Evolutionary conservation across 2,888 invertebrate genomes (phyloP), one percentile per base, ranked within the genome.

Genomic region (Pterostichus niger): DNA sequence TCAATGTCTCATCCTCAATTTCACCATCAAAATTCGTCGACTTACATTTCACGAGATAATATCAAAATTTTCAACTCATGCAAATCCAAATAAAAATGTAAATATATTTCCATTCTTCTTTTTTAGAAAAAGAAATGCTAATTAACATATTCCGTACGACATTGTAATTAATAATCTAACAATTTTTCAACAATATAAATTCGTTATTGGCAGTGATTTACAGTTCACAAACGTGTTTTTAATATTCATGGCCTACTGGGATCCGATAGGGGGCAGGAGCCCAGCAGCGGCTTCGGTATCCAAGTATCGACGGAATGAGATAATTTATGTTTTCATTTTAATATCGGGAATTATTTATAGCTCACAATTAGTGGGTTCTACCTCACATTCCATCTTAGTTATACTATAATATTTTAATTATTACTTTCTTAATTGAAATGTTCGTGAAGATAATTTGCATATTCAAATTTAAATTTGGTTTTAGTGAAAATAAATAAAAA

Each of bases 131-230:
- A 44, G 4, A 44, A 44, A 44, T 44, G 5, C 9, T 46, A 13
- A 75, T 75, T 46, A 75, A 75, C 31, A 75, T 75, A 52, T 52
- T 24, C 75, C 17, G 24, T 52, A 75, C 15, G 17, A 75, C 15
- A 44, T 35, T 11, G 49, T 68, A 17, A 52, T 80, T 80, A 68
- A 80, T 59, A 49, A 64, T 68, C 33, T 4, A 80, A 80, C 52
- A 31, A 33, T 78, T 61, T 56, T 61, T 61, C 24, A 78, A 59
- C 61, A 78, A 61, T 61, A 59, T 78, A 61, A 78, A 78, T 78
- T 56, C 40, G 61, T 80, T 80, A 80, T 80, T 52, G 52, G 64
- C 24, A 80, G 61, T 80, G 80, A 80, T 80, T 80, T 80, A 80
- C 68, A 17, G 68, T 64, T 24, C 15, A 31, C 46, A 33, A 80